Conservation (phyloP, 1,140 invertebrate species). For the Rhynchophorus ferrugineus region DNA sequence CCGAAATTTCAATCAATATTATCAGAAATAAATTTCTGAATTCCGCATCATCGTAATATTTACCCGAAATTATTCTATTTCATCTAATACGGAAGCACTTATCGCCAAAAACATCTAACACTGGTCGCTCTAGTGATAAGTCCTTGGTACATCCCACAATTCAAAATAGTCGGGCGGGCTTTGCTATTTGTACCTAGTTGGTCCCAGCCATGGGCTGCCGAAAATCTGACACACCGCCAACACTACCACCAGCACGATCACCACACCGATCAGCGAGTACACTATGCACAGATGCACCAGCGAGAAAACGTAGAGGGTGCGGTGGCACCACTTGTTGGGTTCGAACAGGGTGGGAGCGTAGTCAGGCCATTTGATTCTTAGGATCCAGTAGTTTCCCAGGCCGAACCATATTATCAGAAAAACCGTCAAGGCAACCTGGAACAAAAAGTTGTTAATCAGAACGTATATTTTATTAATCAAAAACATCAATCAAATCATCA, state of each 20-base stretch:
- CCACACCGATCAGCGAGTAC: slow-evolving; percentile 52
- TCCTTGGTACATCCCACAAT: slow-evolving; percentile 41
- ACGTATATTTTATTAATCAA: not conserved
- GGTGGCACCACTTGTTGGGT: slow-evolving; percentile 68
- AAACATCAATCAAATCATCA: not conserved
- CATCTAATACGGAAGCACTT: not conserved
- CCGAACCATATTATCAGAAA: slow-evolving; percentile 71
- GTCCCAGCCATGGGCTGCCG: slow-evolving; percentile 58
- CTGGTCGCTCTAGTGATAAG: slow-evolving; percentile 20
- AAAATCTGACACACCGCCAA: slow-evolving; percentile 58
- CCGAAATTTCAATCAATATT: too few species aligned
- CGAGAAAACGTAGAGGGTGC: slow-evolving; percentile 69
- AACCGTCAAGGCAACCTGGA: slow-evolving; percentile 48
- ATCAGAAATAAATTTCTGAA: too few species aligned
- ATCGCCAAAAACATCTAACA: not conserved
- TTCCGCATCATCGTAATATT: too few species aligned
- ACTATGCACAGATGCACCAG: slow-evolving; percentile 63
- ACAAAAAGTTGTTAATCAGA: not conserved
- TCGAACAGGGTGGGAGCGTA: slow-evolving; percentile 59
- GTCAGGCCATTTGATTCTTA: slow-evolving; percentile 66
- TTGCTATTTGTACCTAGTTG: slow-evolving; percentile 53
- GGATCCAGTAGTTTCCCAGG: slow-evolving; percentile 74
- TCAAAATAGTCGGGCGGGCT: slow-evolving; percentile 39
- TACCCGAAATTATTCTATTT: not conserved
- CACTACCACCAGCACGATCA: slow-evolving; percentile 51